Evolutionary conservation across 1,140 invertebrate species (phyloP).

Genomic region (Brachionus sp.): DNA sequence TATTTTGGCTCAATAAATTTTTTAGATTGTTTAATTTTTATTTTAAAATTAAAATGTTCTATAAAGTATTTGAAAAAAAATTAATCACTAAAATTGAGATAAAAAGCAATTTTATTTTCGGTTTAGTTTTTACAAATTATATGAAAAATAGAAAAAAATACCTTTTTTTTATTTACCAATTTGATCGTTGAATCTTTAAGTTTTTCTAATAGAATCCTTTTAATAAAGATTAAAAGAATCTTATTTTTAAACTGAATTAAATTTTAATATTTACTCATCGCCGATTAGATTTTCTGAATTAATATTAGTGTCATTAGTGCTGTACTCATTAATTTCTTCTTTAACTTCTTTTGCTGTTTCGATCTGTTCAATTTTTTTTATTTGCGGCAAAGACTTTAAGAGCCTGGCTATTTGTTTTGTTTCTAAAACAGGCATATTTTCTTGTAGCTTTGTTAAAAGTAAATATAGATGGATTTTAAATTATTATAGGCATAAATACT

Average conservation of each 20-base stretch:
- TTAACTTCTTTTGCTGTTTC: background rate
- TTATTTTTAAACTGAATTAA: background rate
- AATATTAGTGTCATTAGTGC: background rate
- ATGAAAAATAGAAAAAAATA: too few species aligned
- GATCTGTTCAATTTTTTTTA: background rate
- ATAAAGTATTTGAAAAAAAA: too few species aligned
- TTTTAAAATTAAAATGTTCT: too few species aligned
- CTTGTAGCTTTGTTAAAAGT: background rate
- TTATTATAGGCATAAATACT: background rate
- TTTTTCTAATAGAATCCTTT: background rate
- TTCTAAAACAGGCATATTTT: conserved; percentile 42
- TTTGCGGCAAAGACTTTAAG: background rate
- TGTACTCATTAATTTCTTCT: background rate
- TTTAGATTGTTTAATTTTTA: too few species aligned
- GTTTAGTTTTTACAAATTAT: too few species aligned
- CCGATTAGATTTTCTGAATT: background rate
- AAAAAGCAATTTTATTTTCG: too few species aligned
- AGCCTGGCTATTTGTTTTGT: conserved; percentile 17
- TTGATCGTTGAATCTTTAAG: background rate
- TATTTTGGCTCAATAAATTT: too few species aligned
- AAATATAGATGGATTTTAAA: background rate
- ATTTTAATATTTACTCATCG: background rate
- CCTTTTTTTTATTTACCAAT: background rate
- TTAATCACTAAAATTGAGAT: too few species aligned
- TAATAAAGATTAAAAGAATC: background rate